Evolutionary conservation across 2,113 vertebrate genomes (phyloP).

Genomic region (Chaetodon auriga): DNA sequence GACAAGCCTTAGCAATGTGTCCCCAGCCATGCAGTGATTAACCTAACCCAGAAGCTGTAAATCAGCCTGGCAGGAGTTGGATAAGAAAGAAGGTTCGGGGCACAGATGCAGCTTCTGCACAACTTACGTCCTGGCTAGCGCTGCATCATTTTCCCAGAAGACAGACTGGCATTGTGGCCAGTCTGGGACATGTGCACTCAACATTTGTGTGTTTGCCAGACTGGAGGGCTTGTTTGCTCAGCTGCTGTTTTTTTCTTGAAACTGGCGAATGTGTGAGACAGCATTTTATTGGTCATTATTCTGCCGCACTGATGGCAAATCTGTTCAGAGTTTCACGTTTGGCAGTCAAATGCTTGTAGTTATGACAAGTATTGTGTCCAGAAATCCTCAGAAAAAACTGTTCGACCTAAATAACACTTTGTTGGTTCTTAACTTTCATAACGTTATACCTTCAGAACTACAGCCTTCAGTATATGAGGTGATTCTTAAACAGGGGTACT

Average conservation of each 20-base stretch:
- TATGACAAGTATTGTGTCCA: conserved; percentile 15
- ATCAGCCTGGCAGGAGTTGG: conserved; percentile 51
- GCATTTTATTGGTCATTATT: conserved; percentile 45
- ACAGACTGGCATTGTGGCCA: conserved; percentile 45
- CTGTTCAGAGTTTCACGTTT: conserved; percentile 48
- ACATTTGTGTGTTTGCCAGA: conserved; percentile 63
- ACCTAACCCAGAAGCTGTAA: conserved; percentile 48
- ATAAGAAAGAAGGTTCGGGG: conserved; percentile 4
- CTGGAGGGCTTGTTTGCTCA: conserved; percentile 67
- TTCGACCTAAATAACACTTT: conserved; percentile 13
- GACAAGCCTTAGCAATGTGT: conserved; percentile 33
- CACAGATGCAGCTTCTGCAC: conserved; percentile 43
- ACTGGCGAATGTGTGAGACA: conserved; percentile 56
- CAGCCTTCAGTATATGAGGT: no score
- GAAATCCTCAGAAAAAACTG: conserved; percentile 22
- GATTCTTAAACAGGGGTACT: background rate
- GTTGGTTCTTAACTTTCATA: conserved; percentile 3
- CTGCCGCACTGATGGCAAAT: conserved; percentile 50
- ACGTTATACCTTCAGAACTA: background rate
- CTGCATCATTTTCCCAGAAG: conserved; percentile 48
- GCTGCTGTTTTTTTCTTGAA: conserved; percentile 62
- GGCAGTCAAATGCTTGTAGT: conserved; percentile 31
- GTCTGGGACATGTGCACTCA: conserved; percentile 56
- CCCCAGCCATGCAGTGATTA: conserved; percentile 50
- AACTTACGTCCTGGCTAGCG: conserved; percentile 36